Percentiles rank a stretch among this genome's conserved stretches.
Evolutionary conservation across 2,888 invertebrate species (phyloP).

Genomic region (Salticus scenicus): DNA sequence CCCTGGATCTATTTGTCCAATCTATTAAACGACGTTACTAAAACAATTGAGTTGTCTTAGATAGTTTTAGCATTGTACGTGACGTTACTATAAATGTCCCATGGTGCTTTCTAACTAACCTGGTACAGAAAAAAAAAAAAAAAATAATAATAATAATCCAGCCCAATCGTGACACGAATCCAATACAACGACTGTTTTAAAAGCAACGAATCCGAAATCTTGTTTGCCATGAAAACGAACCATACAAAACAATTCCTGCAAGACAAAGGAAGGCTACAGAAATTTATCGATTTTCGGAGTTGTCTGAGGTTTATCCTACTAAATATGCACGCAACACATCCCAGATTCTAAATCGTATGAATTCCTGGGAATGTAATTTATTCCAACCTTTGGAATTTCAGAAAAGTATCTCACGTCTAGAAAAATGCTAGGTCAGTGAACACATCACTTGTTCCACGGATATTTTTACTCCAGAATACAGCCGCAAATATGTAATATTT

Average conservation of each 20-base stretch:
- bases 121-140: no score
- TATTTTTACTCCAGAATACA: no score
- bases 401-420: not conserved
- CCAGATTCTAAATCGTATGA: not conserved
- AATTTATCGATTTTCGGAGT: slow-evolving; percentile 14
- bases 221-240: not conserved
- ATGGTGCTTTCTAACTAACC: not conserved
- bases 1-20: no score
- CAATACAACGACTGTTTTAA: not conserved
- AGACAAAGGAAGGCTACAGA: not conserved
- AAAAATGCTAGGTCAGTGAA: not conserved
- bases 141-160: not conserved
- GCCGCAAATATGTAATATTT: no score
- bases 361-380: not conserved
- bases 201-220: not conserved
- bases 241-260: not conserved
- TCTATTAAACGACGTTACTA: no score
- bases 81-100: not conserved
- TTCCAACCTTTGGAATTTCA: not conserved
- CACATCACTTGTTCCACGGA: no score
- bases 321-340: not conserved
- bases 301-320: not conserved
- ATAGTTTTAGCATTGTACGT: not conserved
- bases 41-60: not conserved
- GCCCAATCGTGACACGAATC: not conserved